Evolutionary conservation across 2,113 vertebrate genomes (phyloP).

Genomic region (Colinus virginianus): DNA sequence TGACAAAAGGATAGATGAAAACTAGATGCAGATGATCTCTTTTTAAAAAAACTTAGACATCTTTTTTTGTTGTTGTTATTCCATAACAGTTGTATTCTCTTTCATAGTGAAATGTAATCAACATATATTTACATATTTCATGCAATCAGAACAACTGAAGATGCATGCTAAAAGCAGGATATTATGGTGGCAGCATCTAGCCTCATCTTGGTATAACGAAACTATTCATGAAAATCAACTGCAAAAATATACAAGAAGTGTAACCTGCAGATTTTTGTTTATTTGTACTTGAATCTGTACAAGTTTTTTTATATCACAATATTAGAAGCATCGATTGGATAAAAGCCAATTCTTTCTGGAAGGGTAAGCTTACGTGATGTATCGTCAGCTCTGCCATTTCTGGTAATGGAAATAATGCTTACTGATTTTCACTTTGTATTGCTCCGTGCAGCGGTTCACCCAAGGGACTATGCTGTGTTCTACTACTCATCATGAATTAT

Average conservation of each 20-base stretch:
- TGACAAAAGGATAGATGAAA: neutral
- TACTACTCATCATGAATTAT: neutral
- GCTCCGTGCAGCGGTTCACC: neutral
- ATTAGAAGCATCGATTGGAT: neutral
- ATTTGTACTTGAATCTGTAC: neutral
- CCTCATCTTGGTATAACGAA: neutral
- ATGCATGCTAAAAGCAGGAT: neutral
- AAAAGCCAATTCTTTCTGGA: neutral
- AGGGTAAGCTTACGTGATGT: neutral
- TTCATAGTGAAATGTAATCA: conserved; percentile 65
- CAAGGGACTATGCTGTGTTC: neutral
- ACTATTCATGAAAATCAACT: neutral
- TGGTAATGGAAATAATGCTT: neutral
- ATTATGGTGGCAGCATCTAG: neutral
- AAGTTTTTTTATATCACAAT: neutral
- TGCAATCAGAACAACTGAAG: conserved; percentile 66
- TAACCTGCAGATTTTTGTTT: neutral
- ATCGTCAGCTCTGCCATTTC: neutral
- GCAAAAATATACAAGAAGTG: neutral
- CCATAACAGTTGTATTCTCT: conserved; percentile 35
- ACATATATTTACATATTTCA: conserved; percentile 76
- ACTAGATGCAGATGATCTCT: neutral
- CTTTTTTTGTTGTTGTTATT: neutral
- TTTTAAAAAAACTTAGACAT: neutral
- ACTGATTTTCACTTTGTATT: neutral